Conservation (phyloP, 2,888 invertebrate genomes). For the Tiphia femorata region DNA sequence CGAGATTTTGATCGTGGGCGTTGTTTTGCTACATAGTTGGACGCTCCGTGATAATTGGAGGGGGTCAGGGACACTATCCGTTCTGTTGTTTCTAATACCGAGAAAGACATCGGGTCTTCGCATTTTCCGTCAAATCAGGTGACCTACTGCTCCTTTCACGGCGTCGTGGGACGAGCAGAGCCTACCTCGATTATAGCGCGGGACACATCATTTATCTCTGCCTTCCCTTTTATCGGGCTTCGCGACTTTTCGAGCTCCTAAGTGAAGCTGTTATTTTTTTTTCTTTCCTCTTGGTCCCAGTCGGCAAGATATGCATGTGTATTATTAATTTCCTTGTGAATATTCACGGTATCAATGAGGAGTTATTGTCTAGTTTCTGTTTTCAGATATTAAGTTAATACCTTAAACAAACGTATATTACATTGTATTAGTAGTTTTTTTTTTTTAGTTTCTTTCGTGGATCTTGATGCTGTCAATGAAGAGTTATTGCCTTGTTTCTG, state of each 20-base stretch:
- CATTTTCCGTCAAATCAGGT: constrained; percentile 19
- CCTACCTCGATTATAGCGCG: constrained; percentile 16
- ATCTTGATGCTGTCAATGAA: no score
- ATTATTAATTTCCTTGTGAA: no score
- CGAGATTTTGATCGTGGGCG: background rate
- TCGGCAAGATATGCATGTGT: no score
- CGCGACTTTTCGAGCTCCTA: background rate
- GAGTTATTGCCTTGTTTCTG: no score
- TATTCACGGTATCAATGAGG: no score
- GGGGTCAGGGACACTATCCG: constrained; percentile 29
- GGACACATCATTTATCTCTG: constrained; percentile 37
- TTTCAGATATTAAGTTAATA: no score
- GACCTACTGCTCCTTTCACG: constrained; percentile 43
- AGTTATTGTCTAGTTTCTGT: no score
- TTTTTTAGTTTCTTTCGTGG: no score
- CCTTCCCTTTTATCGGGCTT: constrained; percentile 13
- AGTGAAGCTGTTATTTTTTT: background rate
- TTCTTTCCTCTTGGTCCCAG: background rate
- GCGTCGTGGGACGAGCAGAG: constrained; percentile 6
- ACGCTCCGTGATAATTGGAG: constrained; percentile 16
- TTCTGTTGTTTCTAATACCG: constrained; percentile 12
- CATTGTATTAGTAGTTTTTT: no score
- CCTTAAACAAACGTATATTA: no score
- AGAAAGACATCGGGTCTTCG: constrained; percentile 20
- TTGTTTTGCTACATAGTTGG: constrained; percentile 3